Conservation (phyloP, 2,888 invertebrate genomes). For the Scrobipalpa atriplicella region DNA sequence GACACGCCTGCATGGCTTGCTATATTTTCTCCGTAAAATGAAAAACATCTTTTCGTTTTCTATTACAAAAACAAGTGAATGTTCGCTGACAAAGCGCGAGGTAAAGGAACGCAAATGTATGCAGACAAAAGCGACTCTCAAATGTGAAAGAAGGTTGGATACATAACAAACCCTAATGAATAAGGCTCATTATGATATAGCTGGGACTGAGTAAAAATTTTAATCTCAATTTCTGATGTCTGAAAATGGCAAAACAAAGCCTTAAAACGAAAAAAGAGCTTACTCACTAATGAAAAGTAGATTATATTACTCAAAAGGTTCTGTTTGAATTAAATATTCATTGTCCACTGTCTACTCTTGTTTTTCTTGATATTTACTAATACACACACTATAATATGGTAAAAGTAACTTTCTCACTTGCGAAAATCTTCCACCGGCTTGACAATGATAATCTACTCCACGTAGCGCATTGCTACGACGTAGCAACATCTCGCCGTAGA, state of each 20-base stretch:
- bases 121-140: background rate
- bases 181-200: background rate
- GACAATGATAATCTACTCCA: no score
- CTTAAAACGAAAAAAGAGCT: background rate
- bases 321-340: no score
- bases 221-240: background rate
- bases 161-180: background rate
- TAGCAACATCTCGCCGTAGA: background rate
- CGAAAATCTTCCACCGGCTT: no score
- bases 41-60: background rate
- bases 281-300: no score
- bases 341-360: no score
- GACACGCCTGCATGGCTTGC: background rate
- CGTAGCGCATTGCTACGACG: background rate
- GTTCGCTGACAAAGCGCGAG: background rate
- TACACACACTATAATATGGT: no score
- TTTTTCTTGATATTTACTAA: no score
- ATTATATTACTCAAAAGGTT: no score
- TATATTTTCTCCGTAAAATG: background rate
- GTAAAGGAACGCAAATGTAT: constrained; percentile 2
- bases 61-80: background rate
- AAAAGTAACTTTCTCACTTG: no score
- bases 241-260: background rate
- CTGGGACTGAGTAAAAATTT: background rate
- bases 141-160: constrained; percentile 1